Conservation (phyloP, 2,888 invertebrate species). For the Masnerella sp. region DNA sequence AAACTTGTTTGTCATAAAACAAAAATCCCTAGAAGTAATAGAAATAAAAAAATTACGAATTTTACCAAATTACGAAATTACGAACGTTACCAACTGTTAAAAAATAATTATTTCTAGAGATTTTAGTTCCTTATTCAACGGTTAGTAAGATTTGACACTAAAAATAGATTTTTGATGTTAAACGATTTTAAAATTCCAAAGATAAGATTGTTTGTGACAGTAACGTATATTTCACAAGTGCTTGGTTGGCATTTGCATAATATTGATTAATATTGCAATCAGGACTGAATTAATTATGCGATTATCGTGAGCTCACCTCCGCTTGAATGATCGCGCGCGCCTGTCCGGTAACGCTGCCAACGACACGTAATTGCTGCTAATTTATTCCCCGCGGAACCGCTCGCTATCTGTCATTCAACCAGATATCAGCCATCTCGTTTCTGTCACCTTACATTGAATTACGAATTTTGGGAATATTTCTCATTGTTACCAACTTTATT, state of each 20-base stretch:
- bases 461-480: background rate
- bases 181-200: conserved; percentile 3
- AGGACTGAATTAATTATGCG: conserved; percentile 46
- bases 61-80: no score
- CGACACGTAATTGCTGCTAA: conserved; percentile 29
- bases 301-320: conserved; percentile 27
- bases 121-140: no score
- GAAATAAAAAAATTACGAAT: no score
- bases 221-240: conserved; percentile 9
- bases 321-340: conserved; percentile 30
- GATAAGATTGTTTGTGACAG: conserved; percentile 10
- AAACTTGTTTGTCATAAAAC: no score
- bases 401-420: conserved; percentile 11
- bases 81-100: no score
- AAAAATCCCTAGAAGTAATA: no score
- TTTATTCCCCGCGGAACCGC: conserved; percentile 10
- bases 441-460: background rate
- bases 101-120: no score
- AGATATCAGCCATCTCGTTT: background rate
- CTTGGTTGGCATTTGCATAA: conserved; percentile 26
- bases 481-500: background rate
- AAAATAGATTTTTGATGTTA: no score
- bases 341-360: conserved; percentile 16
- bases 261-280: conserved; percentile 50
- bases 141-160: no score